These are phyloP conservation scores for Cyprinodon variegatus DNA, from an alignment of 2,113 vertebrate species.

Conservation along the genomic window DNA sequence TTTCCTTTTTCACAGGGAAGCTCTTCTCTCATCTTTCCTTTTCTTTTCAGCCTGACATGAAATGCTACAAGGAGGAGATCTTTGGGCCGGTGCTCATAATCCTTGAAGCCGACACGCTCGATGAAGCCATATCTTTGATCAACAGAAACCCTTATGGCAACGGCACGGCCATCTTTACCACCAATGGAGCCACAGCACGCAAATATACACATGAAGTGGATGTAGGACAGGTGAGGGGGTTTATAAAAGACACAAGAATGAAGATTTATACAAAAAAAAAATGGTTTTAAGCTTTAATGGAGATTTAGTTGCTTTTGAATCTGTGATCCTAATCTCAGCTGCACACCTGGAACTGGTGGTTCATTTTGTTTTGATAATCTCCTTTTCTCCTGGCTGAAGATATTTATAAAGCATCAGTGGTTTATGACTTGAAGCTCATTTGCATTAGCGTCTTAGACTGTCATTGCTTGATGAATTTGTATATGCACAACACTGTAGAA, in stretches of 20 bases:
- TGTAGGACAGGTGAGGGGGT: conserved; percentile 90
- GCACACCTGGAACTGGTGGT: neutral
- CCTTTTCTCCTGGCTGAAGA: neutral
- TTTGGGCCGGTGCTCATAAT: conserved; percentile 95
- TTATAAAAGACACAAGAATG: neutral
- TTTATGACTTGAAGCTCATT: neutral
- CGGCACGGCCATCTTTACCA: conserved; percentile 97
- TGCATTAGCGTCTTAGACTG: neutral
- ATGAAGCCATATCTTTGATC: conserved; percentile 91
- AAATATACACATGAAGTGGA: conserved; percentile 95
- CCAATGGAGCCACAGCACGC: conserved; percentile 93
- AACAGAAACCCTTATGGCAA: conserved; percentile 96
- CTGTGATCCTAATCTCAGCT: neutral
- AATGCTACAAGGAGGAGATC: conserved; percentile 95
- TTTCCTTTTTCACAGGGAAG: neutral
- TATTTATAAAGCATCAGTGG: neutral
- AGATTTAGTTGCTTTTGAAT: neutral
- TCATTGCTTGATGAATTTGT: neutral
- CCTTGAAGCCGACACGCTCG: conserved; percentile 87
- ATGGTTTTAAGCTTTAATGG: neutral
- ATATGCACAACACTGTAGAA: neutral
- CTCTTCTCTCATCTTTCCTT: neutral
- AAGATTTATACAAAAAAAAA: neutral
- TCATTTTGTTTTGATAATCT: neutral
- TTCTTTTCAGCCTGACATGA: conserved; percentile 87